Conservation (phyloP, 2,113 vertebrate species). For the Alethe castanea region DNA sequence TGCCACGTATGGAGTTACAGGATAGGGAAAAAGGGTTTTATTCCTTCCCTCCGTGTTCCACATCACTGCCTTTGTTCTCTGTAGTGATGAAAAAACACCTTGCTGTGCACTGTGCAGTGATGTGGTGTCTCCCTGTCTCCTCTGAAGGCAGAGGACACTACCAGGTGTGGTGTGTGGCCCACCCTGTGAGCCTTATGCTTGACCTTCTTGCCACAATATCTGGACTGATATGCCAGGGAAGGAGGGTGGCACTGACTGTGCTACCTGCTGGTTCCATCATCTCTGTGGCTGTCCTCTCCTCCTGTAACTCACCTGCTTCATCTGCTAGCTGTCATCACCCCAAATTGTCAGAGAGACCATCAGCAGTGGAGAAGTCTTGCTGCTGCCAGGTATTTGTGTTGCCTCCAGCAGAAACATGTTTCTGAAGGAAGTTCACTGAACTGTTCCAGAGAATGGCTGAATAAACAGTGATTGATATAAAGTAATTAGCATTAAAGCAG, state of each 20-base stretch:
- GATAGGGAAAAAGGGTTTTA: neutral
- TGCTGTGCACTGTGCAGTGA: accelerated
- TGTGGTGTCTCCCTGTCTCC: neutral
- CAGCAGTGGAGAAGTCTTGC: neutral
- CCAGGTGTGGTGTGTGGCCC: neutral
- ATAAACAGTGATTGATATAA: neutral
- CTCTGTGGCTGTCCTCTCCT: neutral
- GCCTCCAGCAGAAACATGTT: neutral
- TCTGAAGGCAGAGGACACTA: neutral
- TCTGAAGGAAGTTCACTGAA: neutral
- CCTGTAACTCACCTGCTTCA: neutral
- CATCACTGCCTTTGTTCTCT: neutral
- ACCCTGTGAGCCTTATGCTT: neutral
- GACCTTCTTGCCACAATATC: neutral
- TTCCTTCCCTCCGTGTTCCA: neutral
- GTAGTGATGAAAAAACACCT: neutral
- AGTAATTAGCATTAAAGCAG: neutral
- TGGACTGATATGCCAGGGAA: neutral
- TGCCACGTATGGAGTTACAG: accelerated
- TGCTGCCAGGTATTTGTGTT: neutral
- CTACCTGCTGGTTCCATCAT: neutral
- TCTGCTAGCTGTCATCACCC: neutral
- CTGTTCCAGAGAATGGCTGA: neutral
- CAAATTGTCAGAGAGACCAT: neutral
- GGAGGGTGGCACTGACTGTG: neutral